Base-by-base conservation (phyloP, 2,113 vertebrate genomes). In the Dendrocopos noguchii region DNA sequence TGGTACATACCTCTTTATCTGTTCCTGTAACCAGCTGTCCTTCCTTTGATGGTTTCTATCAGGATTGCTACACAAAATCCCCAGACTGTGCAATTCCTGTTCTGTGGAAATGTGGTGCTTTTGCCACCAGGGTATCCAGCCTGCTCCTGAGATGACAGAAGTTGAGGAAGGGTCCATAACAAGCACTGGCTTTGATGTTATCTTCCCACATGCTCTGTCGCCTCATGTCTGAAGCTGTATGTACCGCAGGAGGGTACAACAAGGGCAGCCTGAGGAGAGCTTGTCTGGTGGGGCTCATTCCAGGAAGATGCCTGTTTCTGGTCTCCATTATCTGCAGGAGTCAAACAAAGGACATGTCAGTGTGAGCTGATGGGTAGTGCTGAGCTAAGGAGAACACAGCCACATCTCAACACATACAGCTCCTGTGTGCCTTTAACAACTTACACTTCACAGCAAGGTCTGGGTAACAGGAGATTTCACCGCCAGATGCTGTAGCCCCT, bases 111-210 rank as follows among this genome's bases (percentile, higher is more conserved):
- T 33, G 70, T 24, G 50, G 66, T 65, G 57, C 65, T 59, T 96
- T 88, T 68, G 27, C 80, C 80, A 72, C 86, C 4, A 0, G 94
- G 66, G 55, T 91, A 73, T 84, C 66, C 86, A 95, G 92, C 83
- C 90, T 83, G 78, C 88, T 93, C 82, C 96, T 95, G 92, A 95
- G 93, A 96, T 93, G 93, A 95, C 90, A 94, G 80, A n/a, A 75
- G 44, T 27, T 0, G 0, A 84, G 85, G 70, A 94, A 86, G 20
- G 44, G 77, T 73, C 71, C 4, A 0, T 31, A 79, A 95, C 86
- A 87, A 93, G 70, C 70, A 2, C 29, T 52, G 66, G 34, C 92
- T 96, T 95, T 95, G 93, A 91, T 95, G 93, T 53, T 75, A 9
- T 14, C 80, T 90, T 93, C 77, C 88, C 85, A 83, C 87, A 60